These are phyloP conservation scores for Tenthredo mesomela DNA, from an alignment of 2,888 invertebrate genomes.

Conservation along the genomic window DNA sequence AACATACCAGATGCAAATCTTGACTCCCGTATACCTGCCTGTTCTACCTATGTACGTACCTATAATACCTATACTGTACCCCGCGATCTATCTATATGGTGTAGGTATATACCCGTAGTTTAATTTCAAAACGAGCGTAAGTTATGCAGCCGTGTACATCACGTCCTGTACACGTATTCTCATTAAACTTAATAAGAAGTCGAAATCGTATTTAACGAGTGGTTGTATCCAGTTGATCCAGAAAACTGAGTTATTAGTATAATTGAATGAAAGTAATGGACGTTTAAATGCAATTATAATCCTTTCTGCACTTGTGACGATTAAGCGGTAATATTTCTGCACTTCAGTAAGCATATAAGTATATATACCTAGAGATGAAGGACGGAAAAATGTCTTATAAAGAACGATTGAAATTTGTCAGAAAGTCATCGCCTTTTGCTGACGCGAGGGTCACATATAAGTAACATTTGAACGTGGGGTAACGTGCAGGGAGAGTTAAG, in stretches of 20 bases:
- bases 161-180: not conserved
- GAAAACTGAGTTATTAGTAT: not conserved
- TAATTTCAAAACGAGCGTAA: conserved; percentile 7
- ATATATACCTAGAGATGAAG: not conserved
- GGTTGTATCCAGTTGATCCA: not conserved
- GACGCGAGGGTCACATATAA: conserved; percentile 1
- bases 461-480: conserved; percentile 23
- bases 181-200: not conserved
- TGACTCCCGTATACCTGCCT: conserved; percentile 33
- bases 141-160: not conserved
- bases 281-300: not conserved
- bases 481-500: conserved; percentile 19
- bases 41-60: not conserved
- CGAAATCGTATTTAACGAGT: not conserved
- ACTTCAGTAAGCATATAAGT: not conserved
- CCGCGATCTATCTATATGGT: conserved; percentile 7
- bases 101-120: not conserved
- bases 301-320: not conserved
- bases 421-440: conserved; percentile 51
- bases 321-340: not conserved
- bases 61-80: not conserved
- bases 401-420: conserved; percentile 48
- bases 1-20: conserved; percentile 53
- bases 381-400: not conserved
- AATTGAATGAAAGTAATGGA: not conserved